phyloP scores from a whole-genome alignment of 2,113 vertebrate species.

The Sinosuthora webbiana region DNA sequence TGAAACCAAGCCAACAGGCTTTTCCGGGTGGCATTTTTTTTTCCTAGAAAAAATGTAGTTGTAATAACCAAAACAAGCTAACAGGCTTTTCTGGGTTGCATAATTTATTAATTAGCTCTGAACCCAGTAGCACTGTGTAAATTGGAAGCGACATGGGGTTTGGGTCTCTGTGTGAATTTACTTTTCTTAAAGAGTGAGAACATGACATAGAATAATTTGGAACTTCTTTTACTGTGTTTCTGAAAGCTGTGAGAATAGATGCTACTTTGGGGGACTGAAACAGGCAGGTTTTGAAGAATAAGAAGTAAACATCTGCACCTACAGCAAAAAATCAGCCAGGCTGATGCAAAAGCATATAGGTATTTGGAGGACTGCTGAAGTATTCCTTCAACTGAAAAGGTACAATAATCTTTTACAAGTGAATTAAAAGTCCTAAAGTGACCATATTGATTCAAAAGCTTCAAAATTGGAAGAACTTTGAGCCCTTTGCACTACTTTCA shows the following conservation, averaged over 20 bases:
- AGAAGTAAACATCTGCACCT: neutral
- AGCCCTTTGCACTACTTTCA: neutral
- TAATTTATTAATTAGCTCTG: slow-evolving; percentile 50
- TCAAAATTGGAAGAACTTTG: neutral
- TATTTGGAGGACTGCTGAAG: neutral
- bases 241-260: neutral
- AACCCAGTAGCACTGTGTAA: slow-evolving; percentile 17
- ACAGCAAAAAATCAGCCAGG: neutral
- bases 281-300: neutral
- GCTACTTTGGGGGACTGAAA: neutral
- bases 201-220: neutral
- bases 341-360: neutral
- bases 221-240: neutral
- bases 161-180: neutral
- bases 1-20: neutral
- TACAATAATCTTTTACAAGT: neutral
- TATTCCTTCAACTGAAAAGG: neutral
- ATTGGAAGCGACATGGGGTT: neutral
- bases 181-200: neutral
- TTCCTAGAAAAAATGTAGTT: neutral
- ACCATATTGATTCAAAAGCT: neutral
- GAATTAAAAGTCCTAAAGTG: neutral
- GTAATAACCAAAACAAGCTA: neutral
- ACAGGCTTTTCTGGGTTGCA: slow-evolving; percentile 33
- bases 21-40: neutral